Evolutionary conservation across 2,888 invertebrate genomes (phyloP).

Genomic region (Drosophila crucigera): DNA sequence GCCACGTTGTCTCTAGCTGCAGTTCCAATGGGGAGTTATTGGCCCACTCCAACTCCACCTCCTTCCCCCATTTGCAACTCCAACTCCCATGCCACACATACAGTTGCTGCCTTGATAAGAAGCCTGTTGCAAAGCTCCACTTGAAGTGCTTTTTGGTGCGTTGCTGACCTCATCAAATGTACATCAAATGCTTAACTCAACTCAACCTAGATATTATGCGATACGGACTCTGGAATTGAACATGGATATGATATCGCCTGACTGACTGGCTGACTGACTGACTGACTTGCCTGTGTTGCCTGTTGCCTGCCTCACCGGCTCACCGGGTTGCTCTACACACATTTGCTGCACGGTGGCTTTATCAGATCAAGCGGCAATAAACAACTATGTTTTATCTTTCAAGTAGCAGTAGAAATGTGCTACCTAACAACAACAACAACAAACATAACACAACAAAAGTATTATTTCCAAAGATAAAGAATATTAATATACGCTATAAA

Average conservation of each 20-base stretch:
- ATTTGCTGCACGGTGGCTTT: constrained; percentile 78
- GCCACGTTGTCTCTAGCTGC: constrained; percentile 72
- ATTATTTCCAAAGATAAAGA: constrained; percentile 83
- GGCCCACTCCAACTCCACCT: constrained; percentile 4
- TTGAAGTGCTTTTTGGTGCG: constrained; percentile 49
- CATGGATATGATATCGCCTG: constrained; percentile 83
- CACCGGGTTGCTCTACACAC: constrained; percentile 65
- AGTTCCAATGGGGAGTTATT: constrained; percentile 2
- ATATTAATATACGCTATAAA: constrained; percentile 84
- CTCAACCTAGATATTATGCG: constrained; percentile 58
- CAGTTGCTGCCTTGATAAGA: constrained; percentile 33
- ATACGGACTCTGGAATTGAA: constrained; percentile 73
- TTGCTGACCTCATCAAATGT: constrained; percentile 78
- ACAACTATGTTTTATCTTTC: constrained; percentile 83
- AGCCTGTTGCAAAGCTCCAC: constrained; percentile 29
- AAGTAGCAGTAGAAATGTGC: constrained; percentile 84
- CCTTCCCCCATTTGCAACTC: not conserved
- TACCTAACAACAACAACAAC: constrained; percentile 69
- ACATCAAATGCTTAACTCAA: constrained; percentile 66
- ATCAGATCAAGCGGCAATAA: constrained; percentile 84
- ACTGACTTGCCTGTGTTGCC: constrained; percentile 7
- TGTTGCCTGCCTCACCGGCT: constrained; percentile 14
- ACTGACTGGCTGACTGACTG: constrained; percentile 3
- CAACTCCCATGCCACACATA: constrained; percentile 15
- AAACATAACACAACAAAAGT: constrained; percentile 31